These are phyloP conservation scores for Euphydryas editha DNA, from an alignment of 2,888 invertebrate species.

Conservation along the genomic window DNA sequence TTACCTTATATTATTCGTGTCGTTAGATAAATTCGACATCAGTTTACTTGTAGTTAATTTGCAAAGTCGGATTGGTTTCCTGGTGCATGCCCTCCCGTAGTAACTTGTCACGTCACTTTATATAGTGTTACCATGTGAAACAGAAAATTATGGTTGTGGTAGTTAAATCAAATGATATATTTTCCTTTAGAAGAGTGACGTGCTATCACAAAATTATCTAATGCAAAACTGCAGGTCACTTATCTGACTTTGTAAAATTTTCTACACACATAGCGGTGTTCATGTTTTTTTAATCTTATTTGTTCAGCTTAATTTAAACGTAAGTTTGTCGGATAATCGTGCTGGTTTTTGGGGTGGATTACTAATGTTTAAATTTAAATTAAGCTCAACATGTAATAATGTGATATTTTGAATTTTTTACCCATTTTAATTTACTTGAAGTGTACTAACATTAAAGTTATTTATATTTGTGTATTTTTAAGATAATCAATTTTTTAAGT, in stretches of 20 bases:
- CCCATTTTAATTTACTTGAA: slow-evolving; percentile 70
- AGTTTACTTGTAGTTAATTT: slow-evolving; percentile 50
- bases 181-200: slow-evolving; percentile 69
- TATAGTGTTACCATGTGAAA: slow-evolving; percentile 72
- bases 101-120: slow-evolving; percentile 57
- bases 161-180: slow-evolving; percentile 80
- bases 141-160: slow-evolving; percentile 82
- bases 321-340: slow-evolving; percentile 41
- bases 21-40: slow-evolving; percentile 52
- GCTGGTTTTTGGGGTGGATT: slow-evolving; percentile 55
- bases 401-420: slow-evolving; percentile 83
- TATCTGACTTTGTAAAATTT: slow-evolving; percentile 28
- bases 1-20: slow-evolving; percentile 56
- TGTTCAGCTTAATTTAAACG: slow-evolving; percentile 82
- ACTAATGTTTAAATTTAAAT: slow-evolving; percentile 69
- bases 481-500: slow-evolving; percentile 51
- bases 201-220: slow-evolving; percentile 54
- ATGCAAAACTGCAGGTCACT: slow-evolving; percentile 24
- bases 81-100: slow-evolving; percentile 51
- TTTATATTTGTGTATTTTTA: slow-evolving; percentile 67
- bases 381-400: slow-evolving; percentile 83
- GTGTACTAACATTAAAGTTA: slow-evolving; percentile 64
- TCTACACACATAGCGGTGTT: slow-evolving; percentile 35
- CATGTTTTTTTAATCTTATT: slow-evolving; percentile 64
- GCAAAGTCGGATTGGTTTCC: slow-evolving; percentile 56